Conservation (phyloP, 2,113 vertebrate genomes). For the Pteronura brasiliensis region DNA sequence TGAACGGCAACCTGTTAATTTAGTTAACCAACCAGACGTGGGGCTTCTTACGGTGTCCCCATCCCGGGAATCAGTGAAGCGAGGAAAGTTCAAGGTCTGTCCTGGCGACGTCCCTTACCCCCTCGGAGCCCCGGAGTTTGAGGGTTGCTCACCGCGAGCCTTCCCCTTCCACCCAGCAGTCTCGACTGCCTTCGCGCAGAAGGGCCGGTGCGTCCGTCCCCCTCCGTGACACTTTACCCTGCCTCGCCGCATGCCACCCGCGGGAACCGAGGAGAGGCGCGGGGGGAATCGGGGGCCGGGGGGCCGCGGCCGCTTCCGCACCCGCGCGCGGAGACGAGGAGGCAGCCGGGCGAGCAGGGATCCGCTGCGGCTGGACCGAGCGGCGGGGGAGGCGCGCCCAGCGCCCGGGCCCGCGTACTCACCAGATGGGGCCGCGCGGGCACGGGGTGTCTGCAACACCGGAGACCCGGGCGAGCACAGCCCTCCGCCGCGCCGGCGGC, state of each 20-base stretch:
- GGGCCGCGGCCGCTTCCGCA: background rate
- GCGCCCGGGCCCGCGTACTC: background rate
- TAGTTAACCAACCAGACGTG: background rate
- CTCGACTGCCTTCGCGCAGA: background rate
- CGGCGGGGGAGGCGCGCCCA: background rate
- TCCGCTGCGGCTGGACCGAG: background rate
- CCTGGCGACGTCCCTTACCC: background rate
- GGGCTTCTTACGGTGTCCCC: background rate
- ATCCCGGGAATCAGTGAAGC: constrained; percentile 3
- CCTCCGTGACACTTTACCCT: background rate
- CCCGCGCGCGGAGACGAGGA: background rate
- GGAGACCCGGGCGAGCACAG: background rate
- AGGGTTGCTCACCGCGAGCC: background rate
- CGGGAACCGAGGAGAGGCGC: background rate
- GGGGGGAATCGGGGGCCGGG: background rate
- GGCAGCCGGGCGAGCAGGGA: background rate
- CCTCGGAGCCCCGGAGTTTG: background rate
- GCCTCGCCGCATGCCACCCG: background rate
- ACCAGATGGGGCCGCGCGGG: constrained; percentile 46
- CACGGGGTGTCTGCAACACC: background rate
- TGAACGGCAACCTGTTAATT: constrained; percentile 57
- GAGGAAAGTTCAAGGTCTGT: constrained; percentile 57
- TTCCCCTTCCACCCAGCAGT: background rate
- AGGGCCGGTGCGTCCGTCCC: background rate
- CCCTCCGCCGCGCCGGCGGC: constrained; percentile 30